Base-by-base conservation (phyloP, 2,797 vertebrate genomes). In the Acrossocheilus fasciatus region DNA sequence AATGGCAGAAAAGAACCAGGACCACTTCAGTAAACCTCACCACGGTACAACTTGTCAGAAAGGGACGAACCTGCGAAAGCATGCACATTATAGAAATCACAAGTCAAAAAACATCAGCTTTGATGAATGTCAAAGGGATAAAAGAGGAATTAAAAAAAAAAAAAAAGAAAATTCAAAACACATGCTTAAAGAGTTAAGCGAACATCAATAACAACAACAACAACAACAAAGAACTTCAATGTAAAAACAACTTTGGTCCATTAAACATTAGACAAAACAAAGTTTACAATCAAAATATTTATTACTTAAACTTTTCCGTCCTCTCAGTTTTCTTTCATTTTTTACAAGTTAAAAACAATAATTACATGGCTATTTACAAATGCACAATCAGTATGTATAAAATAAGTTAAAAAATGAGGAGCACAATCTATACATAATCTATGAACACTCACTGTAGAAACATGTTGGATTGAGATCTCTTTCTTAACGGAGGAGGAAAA, bases 301-400 rank as follows among this genome's bases (percentile, higher is more conserved):
- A 97, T 95, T 97, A 92, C 96, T 96, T 95, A 97, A 88, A 93
- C 93, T 91, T 95, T 94, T 95, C 91, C 95, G 93, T 96, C 91
- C 95, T 90, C 93, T 90, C 93, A 91, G 88, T 96, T 94, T 95
- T 91, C 95, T 95, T 95, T 89, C 92, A 95, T 91, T 95, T 95
- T 97, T 95, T 97, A 98, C 97, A 98, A 90, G 95, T 96, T 96
- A 94, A 96, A 96, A 97, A 96, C 95, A 96, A 97, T 99, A 98
- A 98, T 98, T 99, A 99, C 97, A 99, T 96, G 95, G 92, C 93
- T 98, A 98, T 99, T 96, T 99, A 99, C 98, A 99, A 97, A 97
- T 98, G 95, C 96, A 98, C 97, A 98, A 93, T 95, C 93, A 92
- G 92, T 98, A 98, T 97, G 96, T 99, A 99, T 97, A 99, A 99